Conservation (phyloP, 2,888 invertebrate species). For the Rhagonycha fulva region DNA sequence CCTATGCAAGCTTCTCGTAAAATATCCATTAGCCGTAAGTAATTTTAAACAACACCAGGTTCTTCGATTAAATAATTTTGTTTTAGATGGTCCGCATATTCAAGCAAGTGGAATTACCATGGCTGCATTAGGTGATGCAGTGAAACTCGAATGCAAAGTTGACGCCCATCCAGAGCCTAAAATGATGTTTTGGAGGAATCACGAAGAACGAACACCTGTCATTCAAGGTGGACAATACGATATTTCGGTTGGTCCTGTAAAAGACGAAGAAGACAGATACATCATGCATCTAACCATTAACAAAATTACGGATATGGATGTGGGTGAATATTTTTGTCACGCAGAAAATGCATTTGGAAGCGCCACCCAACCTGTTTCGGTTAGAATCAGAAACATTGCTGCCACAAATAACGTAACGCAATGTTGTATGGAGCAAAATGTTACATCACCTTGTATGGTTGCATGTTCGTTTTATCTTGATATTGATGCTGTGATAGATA, state of each 20-base stretch:
- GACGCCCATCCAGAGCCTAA: constrained; percentile 80
- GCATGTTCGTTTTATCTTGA: constrained; percentile 85
- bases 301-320: constrained; percentile 71
- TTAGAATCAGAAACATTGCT: constrained; percentile 67
- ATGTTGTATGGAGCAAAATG: constrained; percentile 82
- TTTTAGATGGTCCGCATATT: constrained; percentile 74
- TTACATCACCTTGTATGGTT: constrained; percentile 76
- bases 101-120: constrained; percentile 79
- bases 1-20: constrained; percentile 83
- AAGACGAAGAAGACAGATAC: constrained; percentile 71
- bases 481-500: constrained; percentile 80
- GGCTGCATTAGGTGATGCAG: constrained; percentile 75
- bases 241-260: constrained; percentile 63
- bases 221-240: constrained; percentile 78
- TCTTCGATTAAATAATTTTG: neutral
- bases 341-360: constrained; percentile 83
- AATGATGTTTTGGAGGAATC: constrained; percentile 82
- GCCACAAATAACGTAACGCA: constrained; percentile 74
- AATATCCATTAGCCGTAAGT: constrained; percentile 82
- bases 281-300: constrained; percentile 76
- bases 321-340: constrained; percentile 82
- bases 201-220: constrained; percentile 72
- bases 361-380: constrained; percentile 73
- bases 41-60: neutral
- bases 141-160: constrained; percentile 77